phyloP scores from a whole-genome alignment of 2,797 vertebrate genomes.

The Syndactyla subalaris region DNA sequence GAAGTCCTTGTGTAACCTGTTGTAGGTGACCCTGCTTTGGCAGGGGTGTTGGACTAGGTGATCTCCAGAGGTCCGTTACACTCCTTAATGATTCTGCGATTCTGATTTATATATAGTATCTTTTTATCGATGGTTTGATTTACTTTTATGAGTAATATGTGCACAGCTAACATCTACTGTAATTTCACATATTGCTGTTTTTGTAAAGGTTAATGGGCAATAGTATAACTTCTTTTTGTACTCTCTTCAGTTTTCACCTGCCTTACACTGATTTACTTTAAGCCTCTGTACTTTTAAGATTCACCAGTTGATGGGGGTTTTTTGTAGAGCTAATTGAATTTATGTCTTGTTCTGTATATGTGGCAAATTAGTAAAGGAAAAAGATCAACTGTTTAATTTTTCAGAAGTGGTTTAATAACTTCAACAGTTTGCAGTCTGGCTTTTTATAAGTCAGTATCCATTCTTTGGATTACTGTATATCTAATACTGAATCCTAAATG shows the following conservation, averaged over 20 bases:
- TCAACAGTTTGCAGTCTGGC: not conserved
- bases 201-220: not conserved
- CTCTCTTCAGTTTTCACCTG: not conserved
- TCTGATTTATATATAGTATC: not conserved
- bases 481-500: not conserved
- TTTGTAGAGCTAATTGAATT: not conserved
- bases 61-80: not conserved
- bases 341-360: not conserved
- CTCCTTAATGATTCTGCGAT: not conserved
- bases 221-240: not conserved
- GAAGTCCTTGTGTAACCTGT: rapidly evolving
- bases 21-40: not conserved
- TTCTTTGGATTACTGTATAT: not conserved
- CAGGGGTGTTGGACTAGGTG: not conserved
- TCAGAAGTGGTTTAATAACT: not conserved
- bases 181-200: not conserved
- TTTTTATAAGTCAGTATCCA: not conserved
- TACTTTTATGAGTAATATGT: not conserved
- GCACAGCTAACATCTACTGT: not conserved
- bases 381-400: not conserved
- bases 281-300: not conserved
- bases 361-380: not conserved
- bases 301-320: not conserved
- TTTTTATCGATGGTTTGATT: not conserved
- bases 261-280: not conserved